Conservation (phyloP, 2,113 vertebrate genomes). For the Phaethornis superciliosus region DNA sequence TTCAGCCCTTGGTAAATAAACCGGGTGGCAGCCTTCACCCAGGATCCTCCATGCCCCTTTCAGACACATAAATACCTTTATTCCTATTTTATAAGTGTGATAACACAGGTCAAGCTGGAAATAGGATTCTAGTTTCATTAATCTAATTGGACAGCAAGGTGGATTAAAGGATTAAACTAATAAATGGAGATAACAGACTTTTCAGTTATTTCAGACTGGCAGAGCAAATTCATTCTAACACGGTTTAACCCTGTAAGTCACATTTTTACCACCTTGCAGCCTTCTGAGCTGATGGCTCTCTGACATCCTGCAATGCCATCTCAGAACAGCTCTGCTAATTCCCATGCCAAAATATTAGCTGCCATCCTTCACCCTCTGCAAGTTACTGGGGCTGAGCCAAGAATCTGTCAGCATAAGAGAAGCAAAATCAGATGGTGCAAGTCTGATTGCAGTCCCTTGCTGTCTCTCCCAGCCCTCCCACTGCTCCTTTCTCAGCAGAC, state of each 20-base stretch:
- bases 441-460: slow-evolving; percentile 34
- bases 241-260: slow-evolving; percentile 31
- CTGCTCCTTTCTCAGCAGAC: slow-evolving; percentile 41
- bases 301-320: slow-evolving; percentile 13
- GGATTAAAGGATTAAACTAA: slow-evolving; percentile 63
- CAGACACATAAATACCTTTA: slow-evolving; percentile 7
- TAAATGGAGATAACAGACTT: slow-evolving; percentile 53
- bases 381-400: slow-evolving; percentile 38
- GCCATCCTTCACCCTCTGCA: slow-evolving; percentile 33
- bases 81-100: slow-evolving; percentile 18
- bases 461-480: slow-evolving; percentile 45
- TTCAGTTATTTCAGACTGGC: slow-evolving; percentile 8
- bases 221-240: background rate
- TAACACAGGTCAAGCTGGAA: slow-evolving; percentile 49
- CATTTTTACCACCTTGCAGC: slow-evolving; percentile 27
- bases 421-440: slow-evolving; percentile 43
- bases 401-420: slow-evolving; percentile 43
- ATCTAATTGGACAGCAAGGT: slow-evolving; percentile 61
- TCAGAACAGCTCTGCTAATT: slow-evolving; percentile 18
- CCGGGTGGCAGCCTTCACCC: background rate
- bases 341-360: slow-evolving; percentile 54
- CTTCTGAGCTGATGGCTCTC: background rate
- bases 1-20: slow-evolving; percentile 18
- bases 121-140: slow-evolving; percentile 45
- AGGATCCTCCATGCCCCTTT: background rate